Percentiles rank a stretch among this genome's conserved stretches.
phyloP scores from a whole-genome alignment of 2,888 invertebrate species.

The Tineola bisselliella region DNA sequence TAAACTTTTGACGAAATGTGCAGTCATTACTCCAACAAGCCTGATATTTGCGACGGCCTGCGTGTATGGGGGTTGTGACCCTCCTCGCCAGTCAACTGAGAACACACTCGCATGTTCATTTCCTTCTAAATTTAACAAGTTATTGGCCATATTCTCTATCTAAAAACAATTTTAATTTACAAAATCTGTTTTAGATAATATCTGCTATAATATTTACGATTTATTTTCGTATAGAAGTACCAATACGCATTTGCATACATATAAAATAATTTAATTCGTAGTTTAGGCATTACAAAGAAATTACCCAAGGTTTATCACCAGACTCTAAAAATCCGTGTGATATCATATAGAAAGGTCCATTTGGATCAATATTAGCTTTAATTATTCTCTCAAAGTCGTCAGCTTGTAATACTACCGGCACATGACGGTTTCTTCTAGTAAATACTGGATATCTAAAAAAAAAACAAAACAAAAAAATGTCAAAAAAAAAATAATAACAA shows the following conservation, averaged over 20 bases:
- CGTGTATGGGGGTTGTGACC: constrained; percentile 87
- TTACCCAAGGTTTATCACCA: constrained; percentile 83
- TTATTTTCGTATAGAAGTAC: too few species aligned
- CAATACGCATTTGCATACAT: not conserved
- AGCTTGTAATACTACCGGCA: constrained; percentile 72
- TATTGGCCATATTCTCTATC: constrained; percentile 76
- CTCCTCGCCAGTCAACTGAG: constrained; percentile 86
- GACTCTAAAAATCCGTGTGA: constrained; percentile 90
- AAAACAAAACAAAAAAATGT: too few species aligned
- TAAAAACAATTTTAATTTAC: constrained; percentile 25
- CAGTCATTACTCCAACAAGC: constrained; percentile 84
- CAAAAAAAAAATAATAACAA: constrained; percentile 9
- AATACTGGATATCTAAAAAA: constrained; percentile 58
- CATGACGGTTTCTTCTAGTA: constrained; percentile 67
- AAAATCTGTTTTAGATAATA: not conserved
- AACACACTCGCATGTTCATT: constrained; percentile 79
- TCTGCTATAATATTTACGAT: too few species aligned
- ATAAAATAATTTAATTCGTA: constrained; percentile 10
- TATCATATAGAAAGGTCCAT: constrained; percentile 76
- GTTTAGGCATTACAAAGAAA: constrained; percentile 10
- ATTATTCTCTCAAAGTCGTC: constrained; percentile 72
- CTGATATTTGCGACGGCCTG: constrained; percentile 93
- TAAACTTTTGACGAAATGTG: constrained; percentile 71
- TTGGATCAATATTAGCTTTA: constrained; percentile 70
- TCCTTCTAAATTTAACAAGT: constrained; percentile 70